These are phyloP conservation scores for Oreochromis mossambicus DNA, from an alignment of 2,797 vertebrate genomes.

Conservation along the genomic window DNA sequence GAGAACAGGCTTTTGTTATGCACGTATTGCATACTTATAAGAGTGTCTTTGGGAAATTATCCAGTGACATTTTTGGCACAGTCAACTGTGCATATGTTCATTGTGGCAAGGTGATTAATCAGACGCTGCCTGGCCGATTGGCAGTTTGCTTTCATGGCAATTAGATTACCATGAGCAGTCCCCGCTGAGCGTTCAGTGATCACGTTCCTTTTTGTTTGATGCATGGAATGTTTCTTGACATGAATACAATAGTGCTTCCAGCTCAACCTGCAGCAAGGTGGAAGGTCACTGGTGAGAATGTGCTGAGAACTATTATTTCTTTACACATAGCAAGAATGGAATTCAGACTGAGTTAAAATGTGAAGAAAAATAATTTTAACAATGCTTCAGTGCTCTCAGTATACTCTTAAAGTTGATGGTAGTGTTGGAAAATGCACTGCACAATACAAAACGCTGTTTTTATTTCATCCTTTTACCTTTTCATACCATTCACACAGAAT, in stretches of 20 bases:
- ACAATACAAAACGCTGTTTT: neutral
- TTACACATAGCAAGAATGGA: neutral
- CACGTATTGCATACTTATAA: neutral
- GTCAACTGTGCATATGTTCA: neutral
- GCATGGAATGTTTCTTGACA: conserved; percentile 20
- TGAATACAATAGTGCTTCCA: neutral
- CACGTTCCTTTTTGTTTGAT: conserved; percentile 2
- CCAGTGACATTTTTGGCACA: neutral
- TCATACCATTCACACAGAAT: conserved; percentile 5
- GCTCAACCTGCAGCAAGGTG: neutral
- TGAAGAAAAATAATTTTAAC: neutral
- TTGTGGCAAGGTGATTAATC: conserved; percentile 34
- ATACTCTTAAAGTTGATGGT: neutral
- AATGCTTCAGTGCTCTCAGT: neutral
- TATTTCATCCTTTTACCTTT: neutral
- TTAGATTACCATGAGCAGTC: conserved; percentile 24
- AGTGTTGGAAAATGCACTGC: neutral
- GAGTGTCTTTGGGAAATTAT: neutral
- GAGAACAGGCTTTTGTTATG: neutral
- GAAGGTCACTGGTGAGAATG: neutral
- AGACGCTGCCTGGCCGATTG: neutral
- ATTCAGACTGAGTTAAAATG: conserved; percentile 1
- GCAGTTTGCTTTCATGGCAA: conserved; percentile 22
- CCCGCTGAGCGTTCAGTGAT: neutral
- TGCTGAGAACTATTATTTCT: neutral